Conservation (phyloP, 2,113 vertebrate species). For the Sorex araneus region DNA sequence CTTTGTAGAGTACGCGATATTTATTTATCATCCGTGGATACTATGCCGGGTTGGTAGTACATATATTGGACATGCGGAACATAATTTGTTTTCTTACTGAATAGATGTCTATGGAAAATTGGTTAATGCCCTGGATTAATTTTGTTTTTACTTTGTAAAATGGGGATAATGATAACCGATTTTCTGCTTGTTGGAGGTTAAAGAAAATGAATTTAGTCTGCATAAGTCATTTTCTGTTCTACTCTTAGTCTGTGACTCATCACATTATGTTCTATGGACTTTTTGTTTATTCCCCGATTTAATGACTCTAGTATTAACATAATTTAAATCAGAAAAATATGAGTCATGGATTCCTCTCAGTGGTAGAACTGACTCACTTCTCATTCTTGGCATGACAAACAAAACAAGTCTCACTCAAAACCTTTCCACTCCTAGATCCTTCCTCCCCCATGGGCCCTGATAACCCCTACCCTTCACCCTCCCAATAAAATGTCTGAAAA, state of each 20-base stretch:
- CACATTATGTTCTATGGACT: background rate
- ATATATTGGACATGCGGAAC: background rate
- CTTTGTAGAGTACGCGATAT: background rate
- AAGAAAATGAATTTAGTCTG: background rate
- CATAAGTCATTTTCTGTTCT: background rate
- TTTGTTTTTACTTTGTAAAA: slow-evolving; percentile 50
- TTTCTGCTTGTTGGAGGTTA: background rate
- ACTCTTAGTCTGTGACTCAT: background rate
- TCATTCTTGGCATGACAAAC: too few species aligned
- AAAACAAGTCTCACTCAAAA: too few species aligned
- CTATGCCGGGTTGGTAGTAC: background rate
- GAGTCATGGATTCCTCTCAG: too few species aligned
- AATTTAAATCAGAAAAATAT: slow-evolving; percentile 7
- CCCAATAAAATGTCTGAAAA: too few species aligned
- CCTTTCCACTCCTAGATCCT: too few species aligned
- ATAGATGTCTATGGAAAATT: background rate
- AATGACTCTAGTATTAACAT: background rate
- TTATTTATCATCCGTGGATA: background rate
- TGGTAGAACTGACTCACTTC: too few species aligned
- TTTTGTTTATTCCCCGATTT: background rate
- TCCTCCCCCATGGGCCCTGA: too few species aligned
- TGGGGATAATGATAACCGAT: slow-evolving; percentile 24
- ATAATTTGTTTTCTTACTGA: slow-evolving; percentile 7
- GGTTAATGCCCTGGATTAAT: background rate
- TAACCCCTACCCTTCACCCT: too few species aligned